Conservation (phyloP, 2,113 vertebrate genomes). For the Aegotheles bennettii region DNA sequence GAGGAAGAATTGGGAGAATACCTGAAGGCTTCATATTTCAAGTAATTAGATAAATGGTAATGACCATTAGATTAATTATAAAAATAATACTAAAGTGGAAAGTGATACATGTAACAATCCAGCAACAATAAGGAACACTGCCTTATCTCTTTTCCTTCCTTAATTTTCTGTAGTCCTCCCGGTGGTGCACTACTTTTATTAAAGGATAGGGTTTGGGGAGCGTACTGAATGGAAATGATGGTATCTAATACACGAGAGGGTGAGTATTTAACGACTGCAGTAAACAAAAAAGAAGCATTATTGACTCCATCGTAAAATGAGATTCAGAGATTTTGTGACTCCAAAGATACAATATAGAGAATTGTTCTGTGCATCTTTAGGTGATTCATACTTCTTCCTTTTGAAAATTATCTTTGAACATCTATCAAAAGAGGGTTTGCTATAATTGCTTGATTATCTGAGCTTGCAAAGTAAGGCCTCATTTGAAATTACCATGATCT, state of each 20-base stretch:
- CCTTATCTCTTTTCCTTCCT: background rate
- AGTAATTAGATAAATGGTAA: background rate
- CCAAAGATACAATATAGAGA: background rate
- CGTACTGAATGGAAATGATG: background rate
- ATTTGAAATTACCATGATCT: background rate
- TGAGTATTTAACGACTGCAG: background rate
- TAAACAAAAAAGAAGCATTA: background rate
- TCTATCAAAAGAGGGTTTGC: background rate
- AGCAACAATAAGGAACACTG: background rate
- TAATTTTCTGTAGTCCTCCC: background rate
- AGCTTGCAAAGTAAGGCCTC: background rate
- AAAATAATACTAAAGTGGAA: background rate
- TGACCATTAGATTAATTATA: background rate
- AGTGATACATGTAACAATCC: background rate
- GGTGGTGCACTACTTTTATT: background rate
- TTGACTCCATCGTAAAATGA: background rate
- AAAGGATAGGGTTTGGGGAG: background rate
- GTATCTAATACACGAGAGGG: background rate
- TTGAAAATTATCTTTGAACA: background rate
- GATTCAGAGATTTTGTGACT: background rate
- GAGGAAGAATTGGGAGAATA: background rate
- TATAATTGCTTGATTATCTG: background rate
- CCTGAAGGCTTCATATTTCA: background rate
- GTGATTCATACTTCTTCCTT: background rate
- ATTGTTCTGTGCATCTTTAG: background rate